These are phyloP conservation scores for Megathymus violae DNA, from an alignment of 1,140 invertebrate genomes.

Conservation along the genomic window DNA sequence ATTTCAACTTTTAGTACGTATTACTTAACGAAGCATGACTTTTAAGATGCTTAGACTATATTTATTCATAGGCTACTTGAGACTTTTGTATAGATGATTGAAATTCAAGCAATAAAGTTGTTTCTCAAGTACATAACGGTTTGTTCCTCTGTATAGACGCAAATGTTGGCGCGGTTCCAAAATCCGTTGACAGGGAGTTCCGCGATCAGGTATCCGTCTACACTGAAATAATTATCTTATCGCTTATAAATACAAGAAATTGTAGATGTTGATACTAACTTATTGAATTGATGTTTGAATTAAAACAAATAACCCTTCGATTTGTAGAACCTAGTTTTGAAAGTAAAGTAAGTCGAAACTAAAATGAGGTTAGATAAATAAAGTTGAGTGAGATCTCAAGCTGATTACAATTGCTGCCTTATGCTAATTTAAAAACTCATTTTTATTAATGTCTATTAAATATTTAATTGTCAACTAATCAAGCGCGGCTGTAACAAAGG, in stretches of 20 bases:
- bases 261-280: slow-evolving; percentile 5
- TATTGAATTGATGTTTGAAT: slow-evolving; percentile 8
- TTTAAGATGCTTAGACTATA: no score
- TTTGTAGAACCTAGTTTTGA: slow-evolving; percentile 4
- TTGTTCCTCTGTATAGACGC: slow-evolving; percentile 31
- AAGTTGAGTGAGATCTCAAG: neutral
- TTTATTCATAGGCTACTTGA: no score
- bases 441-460: no score
- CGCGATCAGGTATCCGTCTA: slow-evolving; percentile 39
- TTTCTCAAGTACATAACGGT: slow-evolving; percentile 53
- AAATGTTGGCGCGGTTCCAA: slow-evolving; percentile 16
- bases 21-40: no score
- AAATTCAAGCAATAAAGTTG: slow-evolving; percentile 49
- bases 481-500: no score
- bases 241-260: slow-evolving; percentile 3
- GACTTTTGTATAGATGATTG: no score
- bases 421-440: no score
- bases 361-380: slow-evolving; percentile 10
- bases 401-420: neutral
- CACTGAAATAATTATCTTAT: slow-evolving; percentile 14
- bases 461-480: no score
- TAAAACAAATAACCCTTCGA: slow-evolving; percentile 2
- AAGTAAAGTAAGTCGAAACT: slow-evolving; percentile 1
- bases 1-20: no score
- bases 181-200: slow-evolving; percentile 26